Conservation (phyloP, 2,888 invertebrate genomes). For the Alcis repandata region DNA sequence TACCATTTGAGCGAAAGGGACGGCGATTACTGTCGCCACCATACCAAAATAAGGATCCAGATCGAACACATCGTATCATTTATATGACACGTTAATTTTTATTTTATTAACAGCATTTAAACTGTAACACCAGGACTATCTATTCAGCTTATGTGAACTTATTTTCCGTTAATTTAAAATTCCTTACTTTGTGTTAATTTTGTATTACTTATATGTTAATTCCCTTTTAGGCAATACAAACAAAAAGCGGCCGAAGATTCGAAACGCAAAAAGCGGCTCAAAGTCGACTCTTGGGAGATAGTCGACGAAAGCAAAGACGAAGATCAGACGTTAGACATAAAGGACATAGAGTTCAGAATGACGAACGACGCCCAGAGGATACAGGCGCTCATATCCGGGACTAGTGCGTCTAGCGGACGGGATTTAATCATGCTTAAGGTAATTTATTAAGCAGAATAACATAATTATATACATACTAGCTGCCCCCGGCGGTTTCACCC, state of each 20-base stretch:
- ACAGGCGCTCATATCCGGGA: slow-evolving; percentile 82
- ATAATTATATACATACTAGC: background rate
- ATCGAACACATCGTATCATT: too few species aligned
- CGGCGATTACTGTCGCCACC: too few species aligned
- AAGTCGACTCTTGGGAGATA: slow-evolving; percentile 89
- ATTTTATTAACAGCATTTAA: too few species aligned
- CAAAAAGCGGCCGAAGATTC: slow-evolving; percentile 88
- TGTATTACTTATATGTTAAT: background rate
- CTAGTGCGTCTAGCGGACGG: slow-evolving; percentile 72
- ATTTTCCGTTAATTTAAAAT: too few species aligned
- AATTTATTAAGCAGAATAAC: background rate
- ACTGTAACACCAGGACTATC: too few species aligned
- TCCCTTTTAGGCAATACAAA: slow-evolving; percentile 86
- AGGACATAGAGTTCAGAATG: slow-evolving; percentile 95
- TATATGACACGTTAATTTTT: too few species aligned
- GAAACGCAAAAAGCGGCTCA: slow-evolving; percentile 91
- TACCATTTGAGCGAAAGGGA: too few species aligned
- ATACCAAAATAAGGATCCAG: too few species aligned
- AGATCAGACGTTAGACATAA: slow-evolving; percentile 89
- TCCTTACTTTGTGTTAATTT: too few species aligned
- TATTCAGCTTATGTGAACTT: too few species aligned
- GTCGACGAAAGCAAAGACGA: slow-evolving; percentile 86
- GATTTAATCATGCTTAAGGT: slow-evolving; percentile 78
- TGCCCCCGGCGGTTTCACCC: background rate
- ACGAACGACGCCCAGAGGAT: slow-evolving; percentile 91